Conservation (phyloP, 2,113 vertebrate genomes). For the Meleagris gallopavo region DNA sequence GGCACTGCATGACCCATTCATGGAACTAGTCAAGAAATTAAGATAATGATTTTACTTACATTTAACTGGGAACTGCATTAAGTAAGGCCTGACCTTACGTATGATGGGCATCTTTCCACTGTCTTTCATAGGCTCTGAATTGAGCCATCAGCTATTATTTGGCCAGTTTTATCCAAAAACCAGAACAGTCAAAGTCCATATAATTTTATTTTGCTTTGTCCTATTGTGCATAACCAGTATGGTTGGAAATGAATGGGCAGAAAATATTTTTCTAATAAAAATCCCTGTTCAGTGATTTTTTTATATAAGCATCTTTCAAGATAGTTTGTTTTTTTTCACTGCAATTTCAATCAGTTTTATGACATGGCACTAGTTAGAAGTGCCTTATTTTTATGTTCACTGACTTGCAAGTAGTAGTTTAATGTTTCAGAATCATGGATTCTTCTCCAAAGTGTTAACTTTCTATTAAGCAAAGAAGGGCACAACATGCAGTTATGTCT, state of each 20-base stretch:
- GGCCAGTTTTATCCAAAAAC: neutral
- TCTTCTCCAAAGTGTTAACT: neutral
- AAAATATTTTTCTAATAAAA: neutral
- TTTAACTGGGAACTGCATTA: neutral
- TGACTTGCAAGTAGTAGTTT: neutral
- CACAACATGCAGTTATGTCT: neutral
- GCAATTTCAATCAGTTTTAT: neutral
- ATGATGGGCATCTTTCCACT: neutral
- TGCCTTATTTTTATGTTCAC: neutral
- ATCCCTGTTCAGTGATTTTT: neutral
- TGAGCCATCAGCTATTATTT: neutral
- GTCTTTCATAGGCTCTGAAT: neutral
- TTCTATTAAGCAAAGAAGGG: neutral
- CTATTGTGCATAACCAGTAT: neutral
- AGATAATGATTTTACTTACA: neutral
- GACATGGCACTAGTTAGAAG: neutral
- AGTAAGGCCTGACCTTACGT: neutral
- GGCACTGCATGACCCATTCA: neutral
- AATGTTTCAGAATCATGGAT: neutral
- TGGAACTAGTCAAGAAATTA: neutral
- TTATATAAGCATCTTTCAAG: neutral
- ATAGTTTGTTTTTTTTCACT: neutral
- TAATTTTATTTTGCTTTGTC: neutral
- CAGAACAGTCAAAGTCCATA: neutral
- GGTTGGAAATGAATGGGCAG: neutral